Evolutionary conservation across 2,797 vertebrate genomes (phyloP), one percentile per base, ranked within the genome.

Genomic region (Salarias fasciatus): DNA sequence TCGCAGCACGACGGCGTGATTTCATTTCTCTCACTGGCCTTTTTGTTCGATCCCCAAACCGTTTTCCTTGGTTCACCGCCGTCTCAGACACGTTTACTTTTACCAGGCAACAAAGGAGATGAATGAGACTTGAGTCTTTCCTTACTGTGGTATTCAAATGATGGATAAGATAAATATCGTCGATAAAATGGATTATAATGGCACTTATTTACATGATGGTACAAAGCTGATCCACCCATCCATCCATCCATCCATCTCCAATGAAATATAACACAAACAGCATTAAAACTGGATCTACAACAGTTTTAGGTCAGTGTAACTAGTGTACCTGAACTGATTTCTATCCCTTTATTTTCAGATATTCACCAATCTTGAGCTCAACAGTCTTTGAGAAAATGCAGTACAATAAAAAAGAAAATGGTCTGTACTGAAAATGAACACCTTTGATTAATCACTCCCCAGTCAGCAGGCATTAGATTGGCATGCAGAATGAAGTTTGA

Each of bases 351-450:
- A 3, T 18, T 24, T 24, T 18, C 18, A 24, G 18, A 24, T 24
- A 18, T 24, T 24, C 11, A 55, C 53, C 44, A 44, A 13, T 14
- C 45, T 38, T 7, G 53, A 58, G 33, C 7, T 5, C 33, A 44
- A 52, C n/a, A 5, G 8, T 5, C 1, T 35, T 2, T 6, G 4
- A 4, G 33, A 11, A 52, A 56, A 13, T 46, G 13, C 45, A 15
- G 48, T 69, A 55, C 13, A 56, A 29, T 28, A 42, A 42, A 41
- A n/a, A 54, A 24, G 18, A 3, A 24, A 24, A 18, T 10, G 4
- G 8, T n/a, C 12, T 37, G 59, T 45, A 36, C 46, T 31, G 12
- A 36, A 38, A 38, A 31, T 48, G 37, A 38, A 62, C 11, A 1
- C 33, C 11, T 44, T 31, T 11, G 59, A 12, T 33, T 7, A 31